Percentiles rank a stretch among this genome's conserved stretches.
phyloP scores from a whole-genome alignment of 1,140 invertebrate genomes.

The Philaenus spumarius region DNA sequence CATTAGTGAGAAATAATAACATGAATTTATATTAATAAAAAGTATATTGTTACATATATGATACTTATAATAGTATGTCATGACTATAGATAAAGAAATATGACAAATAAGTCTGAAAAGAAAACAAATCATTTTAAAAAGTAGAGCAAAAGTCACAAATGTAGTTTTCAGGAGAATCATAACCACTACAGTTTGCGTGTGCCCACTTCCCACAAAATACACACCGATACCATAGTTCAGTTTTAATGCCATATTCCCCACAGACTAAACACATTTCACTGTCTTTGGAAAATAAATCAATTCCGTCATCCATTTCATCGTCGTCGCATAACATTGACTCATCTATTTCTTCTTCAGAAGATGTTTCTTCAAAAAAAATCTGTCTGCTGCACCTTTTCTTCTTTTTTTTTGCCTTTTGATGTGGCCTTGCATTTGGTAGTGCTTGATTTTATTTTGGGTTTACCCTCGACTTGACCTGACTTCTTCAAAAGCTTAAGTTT shows the following conservation, averaged over 20 bases:
- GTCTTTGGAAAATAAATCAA: constrained; percentile 4
- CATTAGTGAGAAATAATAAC: too few species aligned
- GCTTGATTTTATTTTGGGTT: constrained; percentile 2
- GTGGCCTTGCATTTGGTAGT: not conserved
- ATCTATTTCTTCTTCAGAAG: constrained; percentile 2
- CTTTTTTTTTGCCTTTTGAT: not conserved
- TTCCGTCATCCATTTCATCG: not conserved
- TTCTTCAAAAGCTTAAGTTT: constrained; percentile 4
- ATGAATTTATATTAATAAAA: too few species aligned
- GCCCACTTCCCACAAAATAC: constrained; percentile 1
- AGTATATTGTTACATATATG: too few species aligned
- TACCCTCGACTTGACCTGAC: constrained; percentile 6
- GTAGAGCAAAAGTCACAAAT: too few species aligned
- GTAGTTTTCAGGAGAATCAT: too few species aligned
- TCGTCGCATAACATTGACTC: not conserved
- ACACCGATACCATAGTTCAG: constrained; percentile 6
- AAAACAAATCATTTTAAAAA: too few species aligned
- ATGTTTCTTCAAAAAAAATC: constrained; percentile 4
- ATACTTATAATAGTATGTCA: too few species aligned
- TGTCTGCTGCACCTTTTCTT: constrained; percentile 4
- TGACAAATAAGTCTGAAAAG: too few species aligned
- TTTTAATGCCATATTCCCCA: constrained; percentile 5
- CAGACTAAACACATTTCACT: constrained; percentile 4
- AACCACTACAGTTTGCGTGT: not conserved
- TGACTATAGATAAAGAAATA: too few species aligned